Base-by-base conservation (phyloP, 2,113 vertebrate species). In the Poeciliopsis turrubarensis region DNA sequence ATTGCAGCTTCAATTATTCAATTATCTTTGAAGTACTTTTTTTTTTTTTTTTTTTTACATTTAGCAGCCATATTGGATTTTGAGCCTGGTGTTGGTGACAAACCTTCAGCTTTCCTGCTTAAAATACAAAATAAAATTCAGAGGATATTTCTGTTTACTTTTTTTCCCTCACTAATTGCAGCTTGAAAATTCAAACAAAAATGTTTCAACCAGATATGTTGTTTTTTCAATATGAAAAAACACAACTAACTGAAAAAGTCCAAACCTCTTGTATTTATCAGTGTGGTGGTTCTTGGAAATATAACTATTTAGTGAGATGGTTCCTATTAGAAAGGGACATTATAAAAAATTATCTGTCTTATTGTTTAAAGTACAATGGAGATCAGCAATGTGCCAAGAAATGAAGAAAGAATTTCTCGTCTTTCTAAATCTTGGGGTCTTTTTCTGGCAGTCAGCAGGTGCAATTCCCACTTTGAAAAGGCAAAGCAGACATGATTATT, bases 401-500 rank as follows among this genome's bases (percentile, higher is more conserved):
- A 57, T 57, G 0, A 57, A n/a, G 51, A 57, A 19, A 19, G 17
- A 47, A 19, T 19, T 47, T 17, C 14, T 19, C 44, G 5, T 47
- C 44, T 47, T 47, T 47, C 17, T 47, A 12, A 68, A 29, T 6
- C 30, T 63, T 3, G 31, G 57, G 22, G 29, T 61, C 0, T 9
- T 63, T 32, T 51, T 1, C 13, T 29, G 29, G 60, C 0, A 22
- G 34, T 31, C 32, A 34, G 75, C 81, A 86, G 85, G 80, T 91
- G 87, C 64, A 82, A 78, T 54, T 32, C 22, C 1, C 15, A 29
- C 22, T 0, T 41, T 9, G 14, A 27, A 44, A 73, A 57, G 22
- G 5, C 22, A 9, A 57, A 57, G 22, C 22, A n/a, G 17, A 57
- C 22, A 57, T 10, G 51, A 57, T 57, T n/a, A 25, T 57, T 57